A percentile compares a stretch with the other conserved stretches of the same genome.
Evolutionary conservation across 2,888 invertebrate genomes (phyloP).

Genomic region (Myopa tessellatipennis): DNA sequence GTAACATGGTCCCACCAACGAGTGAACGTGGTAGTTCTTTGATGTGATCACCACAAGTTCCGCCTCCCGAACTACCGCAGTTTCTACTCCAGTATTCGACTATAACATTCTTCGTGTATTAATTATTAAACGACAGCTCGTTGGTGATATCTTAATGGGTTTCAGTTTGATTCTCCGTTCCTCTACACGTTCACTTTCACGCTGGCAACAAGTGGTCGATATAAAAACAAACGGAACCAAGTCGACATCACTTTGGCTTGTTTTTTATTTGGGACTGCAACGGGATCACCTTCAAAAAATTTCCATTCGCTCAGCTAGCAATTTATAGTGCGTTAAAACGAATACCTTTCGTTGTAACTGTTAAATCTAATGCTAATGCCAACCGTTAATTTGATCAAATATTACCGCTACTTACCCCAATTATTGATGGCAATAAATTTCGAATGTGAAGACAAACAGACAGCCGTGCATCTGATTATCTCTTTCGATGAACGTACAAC

Average conservation of each 20-base stretch:
- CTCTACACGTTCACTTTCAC: slow-evolving; percentile 22
- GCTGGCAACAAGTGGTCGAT: slow-evolving; percentile 12
- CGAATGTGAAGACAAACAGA: slow-evolving; percentile 32
- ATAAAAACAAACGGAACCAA: neutral
- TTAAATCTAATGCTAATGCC: slow-evolving; percentile 3
- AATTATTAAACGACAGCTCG: too few relatives aligned
- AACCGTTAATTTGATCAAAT: slow-evolving; percentile 60
- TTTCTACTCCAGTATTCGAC: too few relatives aligned
- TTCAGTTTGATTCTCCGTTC: neutral
- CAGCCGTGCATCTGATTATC: slow-evolving; percentile 36
- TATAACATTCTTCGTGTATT: too few relatives aligned
- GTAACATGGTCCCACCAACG: too few relatives aligned
- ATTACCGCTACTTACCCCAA: slow-evolving; percentile 65
- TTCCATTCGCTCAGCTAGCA: slow-evolving; percentile 4
- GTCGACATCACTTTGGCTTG: neutral
- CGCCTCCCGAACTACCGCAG: too few relatives aligned
- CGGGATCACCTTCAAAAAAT: slow-evolving; percentile 1
- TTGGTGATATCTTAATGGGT: too few relatives aligned
- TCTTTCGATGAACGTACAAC: neutral
- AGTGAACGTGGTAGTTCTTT: too few relatives aligned
- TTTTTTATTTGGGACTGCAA: neutral
- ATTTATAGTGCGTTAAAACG: neutral
- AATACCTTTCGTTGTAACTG: slow-evolving; percentile 17
- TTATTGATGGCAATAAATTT: slow-evolving; percentile 49
- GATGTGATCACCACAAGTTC: too few relatives aligned